These are phyloP conservation scores for Macrophya alboannulata DNA, from an alignment of 2,888 invertebrate species.

Conservation along the genomic window DNA sequence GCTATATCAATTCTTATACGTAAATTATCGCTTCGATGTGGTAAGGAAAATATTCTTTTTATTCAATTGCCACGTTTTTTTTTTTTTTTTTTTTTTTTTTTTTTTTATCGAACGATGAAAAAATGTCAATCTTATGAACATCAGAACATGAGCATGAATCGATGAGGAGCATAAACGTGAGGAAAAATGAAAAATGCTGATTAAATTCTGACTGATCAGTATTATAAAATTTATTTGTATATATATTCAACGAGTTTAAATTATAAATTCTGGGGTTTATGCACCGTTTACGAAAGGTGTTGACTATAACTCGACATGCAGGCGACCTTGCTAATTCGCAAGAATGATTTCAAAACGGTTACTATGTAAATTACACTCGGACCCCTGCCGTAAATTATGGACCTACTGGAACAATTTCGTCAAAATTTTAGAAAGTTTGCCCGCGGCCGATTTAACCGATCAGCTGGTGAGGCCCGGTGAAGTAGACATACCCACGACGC, in stretches of 20 bases:
- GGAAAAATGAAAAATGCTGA: not conserved
- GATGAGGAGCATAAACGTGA: too few species aligned
- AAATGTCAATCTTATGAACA: not conserved
- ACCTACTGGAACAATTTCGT: slow-evolving; percentile 52
- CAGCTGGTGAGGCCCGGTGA: slow-evolving; percentile 27
- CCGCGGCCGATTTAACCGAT: slow-evolving; percentile 54
- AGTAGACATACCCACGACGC: not conserved
- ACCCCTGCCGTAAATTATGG: slow-evolving; percentile 29
- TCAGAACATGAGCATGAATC: not conserved
- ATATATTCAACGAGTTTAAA: not conserved
- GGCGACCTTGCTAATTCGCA: slow-evolving; percentile 46
- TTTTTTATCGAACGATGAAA: too few species aligned
- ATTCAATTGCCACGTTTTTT: not conserved
- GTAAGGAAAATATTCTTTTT: not conserved
- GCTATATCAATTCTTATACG: not conserved
- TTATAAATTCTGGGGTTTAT: not conserved
- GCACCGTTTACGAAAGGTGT: slow-evolving; percentile 1
- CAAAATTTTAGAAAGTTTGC: slow-evolving; percentile 56
- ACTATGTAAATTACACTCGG: slow-evolving; percentile 2
- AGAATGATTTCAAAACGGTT: slow-evolving; percentile 48
- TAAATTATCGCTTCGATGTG: not conserved
- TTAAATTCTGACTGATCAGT: not conserved
- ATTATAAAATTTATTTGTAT: not conserved
- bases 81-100: too few species aligned
- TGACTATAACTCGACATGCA: not conserved